Percentiles rank a stretch among this genome's conserved stretches.
Evolutionary conservation across 2,888 invertebrate species (phyloP).

Genomic region (Chymomyza procnemis): DNA sequence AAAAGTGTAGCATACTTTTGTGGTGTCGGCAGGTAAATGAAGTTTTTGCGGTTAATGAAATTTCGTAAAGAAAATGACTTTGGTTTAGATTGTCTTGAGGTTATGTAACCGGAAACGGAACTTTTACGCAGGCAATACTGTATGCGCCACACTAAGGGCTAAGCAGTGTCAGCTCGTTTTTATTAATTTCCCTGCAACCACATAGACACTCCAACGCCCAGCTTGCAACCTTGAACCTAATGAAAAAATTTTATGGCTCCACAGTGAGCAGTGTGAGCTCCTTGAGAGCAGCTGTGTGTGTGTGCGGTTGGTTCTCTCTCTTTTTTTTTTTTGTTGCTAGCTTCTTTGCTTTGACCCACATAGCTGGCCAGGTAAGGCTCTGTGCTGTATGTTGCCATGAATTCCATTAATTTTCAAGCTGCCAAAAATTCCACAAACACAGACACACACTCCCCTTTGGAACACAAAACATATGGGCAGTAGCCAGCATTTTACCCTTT

Average conservation of each 20-base stretch:
- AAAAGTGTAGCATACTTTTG: constrained; percentile 37
- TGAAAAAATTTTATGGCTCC: constrained; percentile 67
- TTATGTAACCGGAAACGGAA: not conserved
- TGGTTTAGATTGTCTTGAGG: not conserved
- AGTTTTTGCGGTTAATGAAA: constrained; percentile 51
- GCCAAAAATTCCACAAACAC: constrained; percentile 54
- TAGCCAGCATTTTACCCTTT: constrained; percentile 66
- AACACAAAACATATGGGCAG: constrained; percentile 7
- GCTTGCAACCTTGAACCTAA: constrained; percentile 69
- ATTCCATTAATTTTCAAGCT: constrained; percentile 73
- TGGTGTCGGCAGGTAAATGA: constrained; percentile 32
- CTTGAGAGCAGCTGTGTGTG: not conserved
- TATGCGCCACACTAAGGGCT: not conserved
- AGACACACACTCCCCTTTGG: constrained; percentile 19
- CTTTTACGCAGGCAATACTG: not conserved
- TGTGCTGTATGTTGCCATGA: constrained; percentile 51
- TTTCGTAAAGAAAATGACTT: constrained; percentile 22
- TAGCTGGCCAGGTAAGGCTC: constrained; percentile 55
- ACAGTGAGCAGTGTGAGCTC: constrained; percentile 31
- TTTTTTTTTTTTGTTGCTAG: not conserved
- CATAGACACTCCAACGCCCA: constrained; percentile 16
- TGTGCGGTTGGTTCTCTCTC: too few relatives aligned
- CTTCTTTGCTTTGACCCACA: constrained; percentile 55
- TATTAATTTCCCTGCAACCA: constrained; percentile 55
- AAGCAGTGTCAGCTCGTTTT: constrained; percentile 14